These are phyloP conservation scores for Euproctis similis DNA, from an alignment of 2,888 invertebrate species.

Conservation along the genomic window DNA sequence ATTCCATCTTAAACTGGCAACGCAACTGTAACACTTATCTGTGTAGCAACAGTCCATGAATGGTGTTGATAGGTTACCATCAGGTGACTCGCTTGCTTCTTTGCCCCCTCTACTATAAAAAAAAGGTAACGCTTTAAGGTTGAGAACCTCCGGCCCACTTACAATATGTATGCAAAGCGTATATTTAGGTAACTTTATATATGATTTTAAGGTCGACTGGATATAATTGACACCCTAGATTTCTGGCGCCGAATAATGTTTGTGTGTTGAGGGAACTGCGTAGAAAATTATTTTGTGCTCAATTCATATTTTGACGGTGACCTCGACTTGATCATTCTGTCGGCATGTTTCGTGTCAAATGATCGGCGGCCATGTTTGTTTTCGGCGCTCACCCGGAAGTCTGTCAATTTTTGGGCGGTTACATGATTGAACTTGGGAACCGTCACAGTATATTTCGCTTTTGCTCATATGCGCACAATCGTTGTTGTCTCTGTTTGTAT, in stretches of 20 bases:
- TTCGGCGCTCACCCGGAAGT: constrained; percentile 3
- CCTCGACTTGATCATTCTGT: constrained; percentile 16
- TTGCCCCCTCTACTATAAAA: too few relatives aligned
- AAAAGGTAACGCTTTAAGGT: too few relatives aligned
- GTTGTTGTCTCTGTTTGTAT: too few relatives aligned
- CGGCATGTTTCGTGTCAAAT: constrained; percentile 6
- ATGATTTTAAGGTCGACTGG: constrained; percentile 11
- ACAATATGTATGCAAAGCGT: background rate
- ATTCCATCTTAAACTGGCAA: too few relatives aligned
- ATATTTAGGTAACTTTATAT: constrained; percentile 1
- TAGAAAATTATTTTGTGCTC: constrained; percentile 26
- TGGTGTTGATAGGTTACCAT: too few relatives aligned
- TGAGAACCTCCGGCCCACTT: background rate
- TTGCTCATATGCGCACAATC: too few relatives aligned
- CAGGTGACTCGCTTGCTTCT: too few relatives aligned
- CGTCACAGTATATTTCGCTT: too few relatives aligned
- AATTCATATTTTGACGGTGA: constrained; percentile 15
- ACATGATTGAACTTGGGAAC: too few relatives aligned
- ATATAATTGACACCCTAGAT: constrained; percentile 16
- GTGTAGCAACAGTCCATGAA: too few relatives aligned
- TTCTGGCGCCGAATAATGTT: constrained; percentile 8
- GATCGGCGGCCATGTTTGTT: constrained; percentile 7
- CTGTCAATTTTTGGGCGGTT: too few relatives aligned
- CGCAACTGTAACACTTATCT: too few relatives aligned
- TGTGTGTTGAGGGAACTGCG: constrained; percentile 13